Conservation (phyloP, 2,797 vertebrate genomes). For the Lindbergichthys nudifrons region DNA sequence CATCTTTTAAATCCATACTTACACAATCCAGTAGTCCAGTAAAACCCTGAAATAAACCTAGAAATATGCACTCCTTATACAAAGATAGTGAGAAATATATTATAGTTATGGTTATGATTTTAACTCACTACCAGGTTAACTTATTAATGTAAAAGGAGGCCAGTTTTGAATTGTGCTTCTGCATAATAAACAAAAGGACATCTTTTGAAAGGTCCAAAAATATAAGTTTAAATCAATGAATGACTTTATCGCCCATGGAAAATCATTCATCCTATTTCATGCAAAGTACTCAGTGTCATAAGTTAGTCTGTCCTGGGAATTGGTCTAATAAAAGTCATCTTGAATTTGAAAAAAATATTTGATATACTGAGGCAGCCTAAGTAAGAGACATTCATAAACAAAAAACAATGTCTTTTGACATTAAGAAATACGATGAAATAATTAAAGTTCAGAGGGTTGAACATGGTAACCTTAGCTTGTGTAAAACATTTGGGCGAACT, state of each 20-base stretch:
- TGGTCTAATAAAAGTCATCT: not conserved
- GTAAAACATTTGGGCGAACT: not conserved
- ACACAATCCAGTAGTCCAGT: not conserved
- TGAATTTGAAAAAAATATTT: no score
- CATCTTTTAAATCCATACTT: conserved; percentile 8
- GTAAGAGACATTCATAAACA: not conserved
- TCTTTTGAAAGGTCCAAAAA: no score
- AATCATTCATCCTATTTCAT: no score
- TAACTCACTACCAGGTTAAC: not conserved
- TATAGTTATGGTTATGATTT: no score
- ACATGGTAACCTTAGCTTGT: not conserved
- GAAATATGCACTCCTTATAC: not conserved
- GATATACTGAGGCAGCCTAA: not conserved
- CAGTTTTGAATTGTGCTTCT: not conserved
- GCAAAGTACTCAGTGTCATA: no score
- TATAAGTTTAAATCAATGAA: no score
- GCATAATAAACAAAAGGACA: no score
- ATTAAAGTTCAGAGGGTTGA: not conserved
- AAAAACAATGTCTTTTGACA: not conserved
- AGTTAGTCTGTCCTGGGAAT: not conserved
- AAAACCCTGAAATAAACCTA: not conserved
- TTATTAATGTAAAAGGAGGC: not conserved
- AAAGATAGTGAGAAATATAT: not conserved
- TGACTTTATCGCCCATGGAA: no score
- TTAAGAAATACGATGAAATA: not conserved